These are phyloP conservation scores for Nothobranchius kuhntae DNA, from an alignment of 2,113 vertebrate species.

Conservation along the genomic window DNA sequence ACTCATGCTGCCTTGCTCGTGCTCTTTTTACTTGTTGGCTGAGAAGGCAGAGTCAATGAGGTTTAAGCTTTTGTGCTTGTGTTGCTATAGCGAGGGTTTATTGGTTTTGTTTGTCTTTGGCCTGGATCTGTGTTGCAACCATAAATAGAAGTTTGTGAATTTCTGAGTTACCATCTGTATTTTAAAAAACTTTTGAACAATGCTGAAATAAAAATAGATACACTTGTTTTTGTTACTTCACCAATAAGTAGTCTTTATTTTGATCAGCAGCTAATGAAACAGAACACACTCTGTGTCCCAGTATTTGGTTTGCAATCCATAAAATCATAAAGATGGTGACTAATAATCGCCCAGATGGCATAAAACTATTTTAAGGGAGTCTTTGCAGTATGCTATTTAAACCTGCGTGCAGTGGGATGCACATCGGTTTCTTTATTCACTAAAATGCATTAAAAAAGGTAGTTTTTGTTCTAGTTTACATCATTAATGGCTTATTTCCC, in stretches of 20 bases:
- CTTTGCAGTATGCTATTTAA: conserved; percentile 2
- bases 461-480: conserved; percentile 45
- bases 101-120: conserved; percentile 35
- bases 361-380: background rate
- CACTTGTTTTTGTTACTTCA: conserved; percentile 38
- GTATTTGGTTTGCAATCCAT: conserved; percentile 27
- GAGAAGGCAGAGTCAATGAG: conserved; percentile 44
- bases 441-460: conserved; percentile 21
- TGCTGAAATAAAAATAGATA: conserved; percentile 46
- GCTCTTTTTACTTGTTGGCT: conserved; percentile 59
- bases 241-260: conserved; percentile 37
- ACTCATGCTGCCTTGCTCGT: conserved; percentile 56
- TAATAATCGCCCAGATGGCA: conserved; percentile 1
- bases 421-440: conserved; percentile 18
- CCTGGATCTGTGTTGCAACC: conserved; percentile 53
- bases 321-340: conserved; percentile 8
- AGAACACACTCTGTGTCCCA: conserved; percentile 7
- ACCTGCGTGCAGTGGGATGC: conserved; percentile 13
- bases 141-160: conserved; percentile 52
- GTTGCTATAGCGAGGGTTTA: conserved; percentile 70
- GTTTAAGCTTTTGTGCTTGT: conserved; percentile 69
- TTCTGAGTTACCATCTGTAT: conserved; percentile 64
- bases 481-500: conserved; percentile 38
- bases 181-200: conserved; percentile 55
- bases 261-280: conserved; percentile 38